Conservation (phyloP, 1,140 invertebrate species). For the Bombus pascuorum region DNA sequence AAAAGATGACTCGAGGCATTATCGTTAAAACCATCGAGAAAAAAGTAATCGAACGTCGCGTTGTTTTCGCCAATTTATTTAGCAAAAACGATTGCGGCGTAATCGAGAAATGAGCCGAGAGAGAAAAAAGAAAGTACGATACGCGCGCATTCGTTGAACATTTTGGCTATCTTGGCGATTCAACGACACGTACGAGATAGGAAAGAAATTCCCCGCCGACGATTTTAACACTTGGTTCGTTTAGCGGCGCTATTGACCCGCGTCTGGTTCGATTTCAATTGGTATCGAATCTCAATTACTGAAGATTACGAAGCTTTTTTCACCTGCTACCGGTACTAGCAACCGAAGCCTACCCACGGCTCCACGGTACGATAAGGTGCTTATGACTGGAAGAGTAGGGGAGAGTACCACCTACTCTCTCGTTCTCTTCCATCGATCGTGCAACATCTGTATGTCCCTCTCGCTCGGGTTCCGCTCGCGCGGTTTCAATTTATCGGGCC, state of each 20-base stretch:
- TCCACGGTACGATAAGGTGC: conserved; percentile 52
- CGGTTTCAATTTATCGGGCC: conserved; percentile 73
- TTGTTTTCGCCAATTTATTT: conserved; percentile 11
- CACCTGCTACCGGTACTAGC: conserved; percentile 54
- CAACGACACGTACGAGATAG: background rate
- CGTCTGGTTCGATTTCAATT: conserved; percentile 64
- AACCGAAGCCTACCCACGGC: conserved; percentile 42
- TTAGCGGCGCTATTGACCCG: conserved; percentile 46
- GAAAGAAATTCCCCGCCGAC: conserved; percentile 27
- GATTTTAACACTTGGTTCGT: conserved; percentile 57
- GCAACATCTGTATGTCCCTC: background rate
- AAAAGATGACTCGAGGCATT: conserved; percentile 58
- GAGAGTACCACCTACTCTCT: conserved; percentile 17
- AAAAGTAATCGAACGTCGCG: background rate
- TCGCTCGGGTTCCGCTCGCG: conserved; percentile 48
- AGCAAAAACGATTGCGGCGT: background rate
- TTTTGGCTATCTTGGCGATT: conserved; percentile 21
- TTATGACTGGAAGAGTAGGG: conserved; percentile 52
- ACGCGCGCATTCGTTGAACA: background rate
- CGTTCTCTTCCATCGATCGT: background rate
- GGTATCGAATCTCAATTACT: conserved; percentile 75
- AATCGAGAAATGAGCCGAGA: background rate
- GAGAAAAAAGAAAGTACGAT: background rate
- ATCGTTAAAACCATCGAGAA: background rate
- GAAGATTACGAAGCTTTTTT: conserved; percentile 65